phyloP scores from a whole-genome alignment of 2,888 invertebrate genomes.

The Loripinus fragilis region DNA sequence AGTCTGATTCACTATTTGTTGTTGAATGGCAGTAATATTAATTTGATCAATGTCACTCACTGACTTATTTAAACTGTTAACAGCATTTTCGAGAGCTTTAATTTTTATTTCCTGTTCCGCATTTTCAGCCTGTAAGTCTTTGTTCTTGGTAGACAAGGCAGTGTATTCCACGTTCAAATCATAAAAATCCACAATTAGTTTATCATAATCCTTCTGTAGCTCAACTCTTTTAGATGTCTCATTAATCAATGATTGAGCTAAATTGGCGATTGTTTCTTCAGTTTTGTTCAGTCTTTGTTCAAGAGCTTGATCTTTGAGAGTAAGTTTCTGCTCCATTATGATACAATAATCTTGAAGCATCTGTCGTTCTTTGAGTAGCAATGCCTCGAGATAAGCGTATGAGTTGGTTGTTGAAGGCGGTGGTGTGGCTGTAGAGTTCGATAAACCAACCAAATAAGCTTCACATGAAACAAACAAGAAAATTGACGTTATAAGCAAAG shows the following conservation, averaged over 20 bases:
- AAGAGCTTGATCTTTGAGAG: not conserved
- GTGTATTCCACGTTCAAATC: not conserved
- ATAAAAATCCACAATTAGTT: not conserved
- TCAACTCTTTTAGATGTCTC: not conserved
- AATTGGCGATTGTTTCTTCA: not conserved
- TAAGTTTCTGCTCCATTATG: not conserved
- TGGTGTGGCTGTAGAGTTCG: not conserved
- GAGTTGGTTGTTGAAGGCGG: not conserved
- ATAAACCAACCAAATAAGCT: not conserved
- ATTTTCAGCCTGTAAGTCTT: not conserved
- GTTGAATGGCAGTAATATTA: not conserved
- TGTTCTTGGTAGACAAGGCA: not conserved
- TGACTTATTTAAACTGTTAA: not conserved
- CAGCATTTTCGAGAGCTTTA: not conserved
- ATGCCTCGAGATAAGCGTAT: not conserved
- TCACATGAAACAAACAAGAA: not conserved
- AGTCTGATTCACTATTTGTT: not conserved
- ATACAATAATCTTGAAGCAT: not conserved
- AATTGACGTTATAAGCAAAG: not conserved
- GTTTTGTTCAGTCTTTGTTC: not conserved
- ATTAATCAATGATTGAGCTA: not conserved
- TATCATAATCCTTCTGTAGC: slow-evolving; percentile 6
- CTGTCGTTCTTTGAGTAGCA: not conserved
- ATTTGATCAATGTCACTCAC: not conserved
- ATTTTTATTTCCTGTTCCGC: not conserved